Evolutionary conservation across 2,113 vertebrate species (phyloP), one percentile per base, ranked within the genome.

Genomic region (Numida meleagris): DNA sequence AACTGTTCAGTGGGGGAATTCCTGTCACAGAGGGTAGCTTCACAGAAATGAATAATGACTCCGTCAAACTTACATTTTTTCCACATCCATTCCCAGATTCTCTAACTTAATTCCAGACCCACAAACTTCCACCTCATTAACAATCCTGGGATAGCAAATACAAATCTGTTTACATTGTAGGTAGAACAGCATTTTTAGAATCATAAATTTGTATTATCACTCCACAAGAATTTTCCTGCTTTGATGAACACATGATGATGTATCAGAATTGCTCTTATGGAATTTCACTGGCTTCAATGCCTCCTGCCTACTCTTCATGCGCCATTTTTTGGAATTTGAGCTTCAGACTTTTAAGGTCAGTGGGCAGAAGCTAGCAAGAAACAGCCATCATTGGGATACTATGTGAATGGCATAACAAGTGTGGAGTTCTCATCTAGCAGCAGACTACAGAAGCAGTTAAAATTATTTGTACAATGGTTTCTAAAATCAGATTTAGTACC

Each of bases 321-420:
- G 31, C 2, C 43, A 12, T 48, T 75, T 34, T 45, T 20, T 59
- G 15, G 61, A 66, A 4, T 13, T 51, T 51, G n/a, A 71, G 16
- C 46, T 50, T 77, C 27, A 77, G 45, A 33, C 12, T 77, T 77
- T 12, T 20, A 55, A 24, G 19, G 3, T 9, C 48, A 38, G 38
- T n/a, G 16, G 19, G 11, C 65, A 71, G 55, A 81, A 82, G 10
- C 4, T 67, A 10, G 7, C 9, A 80, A 75, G 51, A 63, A 63
- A 50, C 12, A 25, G 2, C 8, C 5, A 0, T 58, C 5, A 0
- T 43, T 62, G 40, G 10, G 31, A 12, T 81, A 13, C 8, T 61
- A 21, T 50, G 4, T 33, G 45, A 51, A 14, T 27, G 43, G 4
- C 11, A 42, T 45, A 24, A 14, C 51, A 21, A 50, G 5, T 4